A percentile compares a stretch with the other conserved stretches of the same genome.
Conservation (phyloP, 1,140 invertebrate genomes). For the Drosophila chauvacae region DNA sequence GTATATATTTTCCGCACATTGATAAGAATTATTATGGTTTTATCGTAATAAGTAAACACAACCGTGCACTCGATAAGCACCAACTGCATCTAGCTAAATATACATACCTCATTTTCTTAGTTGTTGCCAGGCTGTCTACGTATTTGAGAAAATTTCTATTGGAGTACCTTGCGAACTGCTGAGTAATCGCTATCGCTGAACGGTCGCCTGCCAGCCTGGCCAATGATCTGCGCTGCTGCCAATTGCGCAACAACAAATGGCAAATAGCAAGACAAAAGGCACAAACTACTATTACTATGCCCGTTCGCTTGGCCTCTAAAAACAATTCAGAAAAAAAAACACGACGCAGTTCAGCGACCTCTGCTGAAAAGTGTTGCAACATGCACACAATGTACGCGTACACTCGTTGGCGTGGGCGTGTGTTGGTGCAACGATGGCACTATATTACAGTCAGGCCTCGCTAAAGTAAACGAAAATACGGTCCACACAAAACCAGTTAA, state of each 20-base stretch:
- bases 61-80: not conserved
- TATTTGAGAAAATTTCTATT: slow-evolving; percentile 14
- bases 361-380: slow-evolving; percentile 60
- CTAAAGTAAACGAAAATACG: not conserved
- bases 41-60: not conserved
- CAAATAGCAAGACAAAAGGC: slow-evolving; percentile 24
- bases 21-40: not conserved
- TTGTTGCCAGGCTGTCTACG: slow-evolving; percentile 53
- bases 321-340: slow-evolving; percentile 47
- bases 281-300: slow-evolving; percentile 64
- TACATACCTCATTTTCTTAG: slow-evolving; percentile 32
- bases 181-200: slow-evolving; percentile 36
- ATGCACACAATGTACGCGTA: slow-evolving; percentile 22
- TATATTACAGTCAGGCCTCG: slow-evolving; percentile 9
- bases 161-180: slow-evolving; percentile 45
- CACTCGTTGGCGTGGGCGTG: slow-evolving; percentile 17
- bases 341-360: slow-evolving; percentile 71
- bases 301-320: slow-evolving; percentile 66
- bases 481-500: not conserved
- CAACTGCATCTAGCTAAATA: slow-evolving; percentile 8
- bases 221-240: slow-evolving; percentile 58
- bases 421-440: slow-evolving; percentile 23
- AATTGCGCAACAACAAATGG: slow-evolving; percentile 73
- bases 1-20: too few species aligned
- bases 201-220: slow-evolving; percentile 31